These are phyloP conservation scores for Siniperca obscura DNA, from an alignment of 2,797 vertebrate genomes.

Conservation along the genomic window DNA sequence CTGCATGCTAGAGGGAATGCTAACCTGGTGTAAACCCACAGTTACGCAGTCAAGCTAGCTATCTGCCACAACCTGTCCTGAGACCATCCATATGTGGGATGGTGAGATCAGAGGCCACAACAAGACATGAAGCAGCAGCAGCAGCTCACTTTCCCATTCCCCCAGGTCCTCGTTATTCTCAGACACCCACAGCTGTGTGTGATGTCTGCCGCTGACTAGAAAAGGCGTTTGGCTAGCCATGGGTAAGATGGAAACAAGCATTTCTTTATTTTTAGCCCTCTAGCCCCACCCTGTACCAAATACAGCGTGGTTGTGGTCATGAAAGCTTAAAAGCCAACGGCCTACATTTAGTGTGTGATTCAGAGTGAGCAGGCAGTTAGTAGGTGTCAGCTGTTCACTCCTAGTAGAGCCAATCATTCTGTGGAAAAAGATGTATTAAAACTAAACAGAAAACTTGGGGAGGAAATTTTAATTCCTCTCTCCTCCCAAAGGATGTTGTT, in stretches of 20 bases:
- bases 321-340: slow-evolving; percentile 10
- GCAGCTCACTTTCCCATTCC: slow-evolving; percentile 1
- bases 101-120: slow-evolving; percentile 44
- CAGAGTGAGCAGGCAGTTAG: slow-evolving; percentile 13
- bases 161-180: slow-evolving; percentile 28
- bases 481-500: neutral
- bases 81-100: neutral
- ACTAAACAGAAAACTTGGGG: neutral
- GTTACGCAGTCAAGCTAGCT: neutral
- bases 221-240: slow-evolving; percentile 14
- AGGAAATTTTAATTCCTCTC: neutral
- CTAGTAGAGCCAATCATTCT: neutral
- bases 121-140: slow-evolving; percentile 16
- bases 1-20: neutral
- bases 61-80: no score
- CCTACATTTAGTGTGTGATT: slow-evolving; percentile 26
- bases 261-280: slow-evolving; percentile 67
- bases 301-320: slow-evolving; percentile 29
- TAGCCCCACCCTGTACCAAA: slow-evolving; percentile 49
- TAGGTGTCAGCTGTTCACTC: neutral
- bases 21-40: neutral
- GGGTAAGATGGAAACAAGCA: slow-evolving; percentile 25
- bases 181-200: slow-evolving; percentile 54
- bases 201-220: slow-evolving; percentile 11
- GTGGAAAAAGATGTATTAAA: neutral